Conservation (phyloP, 2,113 vertebrate genomes). For the Gambusia holbrooki region DNA sequence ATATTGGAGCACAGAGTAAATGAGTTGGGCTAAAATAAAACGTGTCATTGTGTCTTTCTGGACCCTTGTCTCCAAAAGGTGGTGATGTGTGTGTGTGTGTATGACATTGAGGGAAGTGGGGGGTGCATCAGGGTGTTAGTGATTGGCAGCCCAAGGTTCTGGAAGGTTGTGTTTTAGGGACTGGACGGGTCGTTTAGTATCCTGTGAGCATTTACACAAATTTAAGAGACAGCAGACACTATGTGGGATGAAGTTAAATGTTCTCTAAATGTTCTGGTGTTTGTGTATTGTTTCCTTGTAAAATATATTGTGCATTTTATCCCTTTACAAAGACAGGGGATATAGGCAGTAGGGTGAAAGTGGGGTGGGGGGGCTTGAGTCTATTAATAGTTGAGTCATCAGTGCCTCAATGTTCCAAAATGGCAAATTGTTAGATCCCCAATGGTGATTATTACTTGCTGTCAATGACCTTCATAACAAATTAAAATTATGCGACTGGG, state of each 20-base stretch:
- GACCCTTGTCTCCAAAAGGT: slow-evolving; percentile 65
- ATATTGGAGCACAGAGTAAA: slow-evolving; percentile 76
- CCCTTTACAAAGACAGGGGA: slow-evolving; percentile 72
- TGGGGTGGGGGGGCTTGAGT: slow-evolving; percentile 44
- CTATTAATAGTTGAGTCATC: slow-evolving; percentile 79
- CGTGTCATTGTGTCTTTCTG: slow-evolving; percentile 69
- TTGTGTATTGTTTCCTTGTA: slow-evolving; percentile 23
- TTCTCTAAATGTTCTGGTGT: slow-evolving; percentile 40
- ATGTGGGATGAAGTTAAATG: slow-evolving; percentile 47
- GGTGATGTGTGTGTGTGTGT: slow-evolving; percentile 8
- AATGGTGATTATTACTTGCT: slow-evolving; percentile 84
- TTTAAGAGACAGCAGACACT: slow-evolving; percentile 30
- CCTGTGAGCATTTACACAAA: not conserved
- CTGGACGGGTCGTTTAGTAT: not conserved
- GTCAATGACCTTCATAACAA: slow-evolving; percentile 86
- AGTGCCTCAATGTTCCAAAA: slow-evolving; percentile 82
- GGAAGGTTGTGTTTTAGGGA: too few relatives aligned
- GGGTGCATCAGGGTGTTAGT: not conserved
- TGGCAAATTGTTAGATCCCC: slow-evolving; percentile 84
- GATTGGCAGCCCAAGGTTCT: not conserved
- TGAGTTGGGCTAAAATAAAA: slow-evolving; percentile 80
- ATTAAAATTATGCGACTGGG: slow-evolving; percentile 87
- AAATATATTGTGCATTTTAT: slow-evolving; percentile 75
- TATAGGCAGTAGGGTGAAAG: slow-evolving; percentile 45
- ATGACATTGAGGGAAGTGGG: too few relatives aligned